Base-by-base conservation (phyloP, 1,140 invertebrate genomes). In the Holcopasites calliopsidis region DNA sequence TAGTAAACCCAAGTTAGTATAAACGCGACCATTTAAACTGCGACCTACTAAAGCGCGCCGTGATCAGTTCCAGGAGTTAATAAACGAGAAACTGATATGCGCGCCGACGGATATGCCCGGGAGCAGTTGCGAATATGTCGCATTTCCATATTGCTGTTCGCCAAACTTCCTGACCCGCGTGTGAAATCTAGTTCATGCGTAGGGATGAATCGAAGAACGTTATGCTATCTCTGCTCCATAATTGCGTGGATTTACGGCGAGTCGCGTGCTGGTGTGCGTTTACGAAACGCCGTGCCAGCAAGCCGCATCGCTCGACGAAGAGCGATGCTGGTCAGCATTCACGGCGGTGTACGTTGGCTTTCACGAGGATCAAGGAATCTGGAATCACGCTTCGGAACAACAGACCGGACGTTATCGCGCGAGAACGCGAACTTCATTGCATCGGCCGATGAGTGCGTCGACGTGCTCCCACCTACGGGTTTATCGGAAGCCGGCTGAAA, bases 211-310 rank as follows among this genome's bases (percentile, higher is more conserved):
- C 64, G 57, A 61, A 74, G 52, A 52, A 28, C 21, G n/a, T 38
- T 47, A 38, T 47, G 23, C 0, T 52, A 52, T 33, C 38, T 49
- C 23, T 58, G 61, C 72, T 68, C 23, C 55, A 54, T 62, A 77
- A 72, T 68, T 44, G 61, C 55, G 21, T 28, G 66, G 49, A 82
- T 80, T 76, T 80, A 80, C 78, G 73, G 71, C n/a, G 40, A 26
- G 26, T 16, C 1, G 44, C 26, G 40, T 60, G 42, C 61, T 42
- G 71, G 47, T 26, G 44, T 60, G 62, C 49, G 68, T 73, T 44
- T 77, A 49, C 23, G 28, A 72, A n/a, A n/a, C n/a, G n/a, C n/a
- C 68, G 57, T 31, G 49, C 38, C 38, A 47, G 55, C 66, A 64
- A 58, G 40, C 77, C 70, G 31, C 47, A 52, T 47, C 31, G 18